Percentiles rank a stretch among this genome's conserved stretches.
These are phyloP conservation scores for Plutella xylostella DNA, from an alignment of 2,888 invertebrate species.

Conservation along the genomic window DNA sequence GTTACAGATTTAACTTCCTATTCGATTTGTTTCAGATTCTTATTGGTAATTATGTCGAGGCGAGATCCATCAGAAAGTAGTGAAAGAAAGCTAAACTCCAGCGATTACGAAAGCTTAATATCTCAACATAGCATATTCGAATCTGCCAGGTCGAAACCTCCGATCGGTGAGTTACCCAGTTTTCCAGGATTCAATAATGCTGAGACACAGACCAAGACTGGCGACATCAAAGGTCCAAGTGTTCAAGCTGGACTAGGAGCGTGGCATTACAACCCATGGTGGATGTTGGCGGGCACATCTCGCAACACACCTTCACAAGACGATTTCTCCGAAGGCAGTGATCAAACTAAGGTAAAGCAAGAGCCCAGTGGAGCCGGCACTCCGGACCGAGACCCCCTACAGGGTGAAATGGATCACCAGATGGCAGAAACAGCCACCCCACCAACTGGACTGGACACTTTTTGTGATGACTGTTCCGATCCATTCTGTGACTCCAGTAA, in stretches of 20 bases:
- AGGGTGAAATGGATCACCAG: slow-evolving; percentile 46
- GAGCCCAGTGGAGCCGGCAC: slow-evolving; percentile 53
- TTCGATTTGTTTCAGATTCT: slow-evolving; percentile 4
- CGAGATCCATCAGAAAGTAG: slow-evolving; percentile 58
- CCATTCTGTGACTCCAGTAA: slow-evolving; percentile 64
- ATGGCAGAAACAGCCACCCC: slow-evolving; percentile 46
- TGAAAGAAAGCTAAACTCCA: slow-evolving; percentile 59
- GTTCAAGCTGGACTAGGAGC: slow-evolving; percentile 51
- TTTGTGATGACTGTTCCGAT: slow-evolving; percentile 67
- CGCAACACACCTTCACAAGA: slow-evolving; percentile 55
- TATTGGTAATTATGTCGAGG: slow-evolving; percentile 62
- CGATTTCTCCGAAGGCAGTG: slow-evolving; percentile 54
- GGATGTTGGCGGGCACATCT: slow-evolving; percentile 66
- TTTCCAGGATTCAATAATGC: slow-evolving; percentile 65
- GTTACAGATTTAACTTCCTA: neutral
- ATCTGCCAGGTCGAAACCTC: slow-evolving; percentile 49
- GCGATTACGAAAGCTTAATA: slow-evolving; percentile 62
- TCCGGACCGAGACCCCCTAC: slow-evolving; percentile 53
- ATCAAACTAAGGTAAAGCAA: slow-evolving; percentile 58
- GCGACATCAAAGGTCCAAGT: slow-evolving; percentile 51
- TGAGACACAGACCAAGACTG: slow-evolving; percentile 63
- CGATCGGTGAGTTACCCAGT: slow-evolving; percentile 46
- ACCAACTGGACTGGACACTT: slow-evolving; percentile 54
- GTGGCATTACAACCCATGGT: slow-evolving; percentile 68
- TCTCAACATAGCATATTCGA: slow-evolving; percentile 65